Conservation (phyloP, 2,797 vertebrate genomes). For the Botia almorhae region DNA sequence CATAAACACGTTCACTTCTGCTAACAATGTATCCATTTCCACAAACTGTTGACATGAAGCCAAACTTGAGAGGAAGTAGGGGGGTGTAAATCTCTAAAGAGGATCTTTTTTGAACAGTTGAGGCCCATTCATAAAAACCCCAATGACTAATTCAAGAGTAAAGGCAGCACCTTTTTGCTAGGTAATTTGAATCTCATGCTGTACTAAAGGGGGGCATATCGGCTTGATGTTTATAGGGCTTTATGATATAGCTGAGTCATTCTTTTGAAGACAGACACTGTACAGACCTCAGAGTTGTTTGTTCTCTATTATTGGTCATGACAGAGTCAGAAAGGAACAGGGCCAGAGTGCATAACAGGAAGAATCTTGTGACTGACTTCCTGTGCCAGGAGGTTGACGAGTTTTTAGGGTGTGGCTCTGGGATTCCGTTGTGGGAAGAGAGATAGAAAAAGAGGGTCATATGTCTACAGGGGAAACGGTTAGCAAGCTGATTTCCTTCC, state of each 20-base stretch:
- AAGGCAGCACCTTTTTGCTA: neutral
- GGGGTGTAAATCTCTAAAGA: slow-evolving; percentile 33
- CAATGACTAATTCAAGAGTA: slow-evolving; percentile 5
- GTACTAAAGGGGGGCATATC: neutral
- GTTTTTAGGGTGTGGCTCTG: slow-evolving; percentile 22
- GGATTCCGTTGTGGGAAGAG: slow-evolving; percentile 29
- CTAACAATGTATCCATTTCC: slow-evolving; percentile 37
- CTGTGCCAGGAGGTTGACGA: slow-evolving; percentile 50
- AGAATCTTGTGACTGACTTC: slow-evolving; percentile 49
- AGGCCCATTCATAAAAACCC: slow-evolving; percentile 53
- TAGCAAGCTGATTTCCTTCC: slow-evolving; percentile 35
- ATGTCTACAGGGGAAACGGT: slow-evolving; percentile 8
- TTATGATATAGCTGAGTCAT: neutral
- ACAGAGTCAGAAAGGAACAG: slow-evolving; percentile 29
- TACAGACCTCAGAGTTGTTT: slow-evolving; percentile 14
- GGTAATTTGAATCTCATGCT: neutral
- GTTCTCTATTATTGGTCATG: slow-evolving; percentile 23
- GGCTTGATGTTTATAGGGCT: neutral
- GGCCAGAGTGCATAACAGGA: slow-evolving; percentile 45
- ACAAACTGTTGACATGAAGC: slow-evolving; percentile 34
- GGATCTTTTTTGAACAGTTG: neutral
- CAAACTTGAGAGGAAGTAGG: slow-evolving; percentile 46
- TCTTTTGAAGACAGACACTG: slow-evolving; percentile 15
- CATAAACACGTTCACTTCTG: slow-evolving; percentile 23
- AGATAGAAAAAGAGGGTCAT: slow-evolving; percentile 10